Evolutionary conservation across 2,888 invertebrate genomes (phyloP), one percentile per base, ranked within the genome.

Genomic region (Caprella mutica): DNA sequence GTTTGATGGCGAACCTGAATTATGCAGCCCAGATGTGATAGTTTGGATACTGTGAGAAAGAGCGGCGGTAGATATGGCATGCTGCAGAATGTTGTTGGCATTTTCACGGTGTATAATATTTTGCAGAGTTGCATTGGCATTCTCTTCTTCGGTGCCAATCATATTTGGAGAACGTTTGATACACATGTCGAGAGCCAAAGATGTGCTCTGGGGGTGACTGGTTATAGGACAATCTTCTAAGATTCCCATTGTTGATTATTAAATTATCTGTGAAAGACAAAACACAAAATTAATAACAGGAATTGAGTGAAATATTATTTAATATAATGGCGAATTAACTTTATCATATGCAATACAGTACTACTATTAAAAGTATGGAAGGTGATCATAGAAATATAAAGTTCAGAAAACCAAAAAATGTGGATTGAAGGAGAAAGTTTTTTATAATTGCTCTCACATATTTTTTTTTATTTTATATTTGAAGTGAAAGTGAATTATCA

Each of bases 161-260:
- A 30, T 29, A n/a, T 27, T 29, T 14, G 48, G 48, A 17, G 48
- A 48, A 6, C 59, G 55, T 29, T 63, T 63, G 19, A 63, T 52
- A 43, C 62, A 63, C 62, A 63, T 63, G 54, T 63, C 62, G 23
- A 63, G 52, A 19, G 62, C 62, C 44, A 59, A 54, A n/a, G 59
- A 48, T 27, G 50, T 46, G 5, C 56, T 26, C 14, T 30, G 55
- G 6, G 62, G 53, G 44, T 58, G 52, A 12, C 59, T 53, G 30
- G 55, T 44, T 8, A 53, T 21, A 21, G 54, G 48, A 27, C 57
- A 50, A 35, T 63, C 62, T 38, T 63, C 59, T 29, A 63, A 52
- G 42, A 63, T 55, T 9, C 59, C 62, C 62, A 63, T 63, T 9
- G 46, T 23, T 17, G 35, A 35, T n/a, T n/a, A n/a, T n/a, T n/a